phyloP scores from a whole-genome alignment of 2,113 vertebrate genomes.

The Eptesicus fuscus region DNA sequence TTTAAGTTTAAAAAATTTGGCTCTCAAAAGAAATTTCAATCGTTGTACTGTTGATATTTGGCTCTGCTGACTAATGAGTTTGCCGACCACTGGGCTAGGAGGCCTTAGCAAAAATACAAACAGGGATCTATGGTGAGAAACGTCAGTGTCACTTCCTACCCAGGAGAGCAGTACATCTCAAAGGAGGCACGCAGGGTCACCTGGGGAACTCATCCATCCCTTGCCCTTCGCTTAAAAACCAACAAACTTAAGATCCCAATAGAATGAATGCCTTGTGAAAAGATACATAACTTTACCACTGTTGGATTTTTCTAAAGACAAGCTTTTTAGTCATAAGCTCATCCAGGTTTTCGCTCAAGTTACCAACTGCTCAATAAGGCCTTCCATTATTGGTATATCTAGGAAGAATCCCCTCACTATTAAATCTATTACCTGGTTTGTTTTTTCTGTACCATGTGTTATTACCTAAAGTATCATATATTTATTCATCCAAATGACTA shows the following conservation, averaged over 20 bases:
- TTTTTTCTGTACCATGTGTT: not conserved
- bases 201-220: not conserved
- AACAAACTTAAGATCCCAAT: not conserved
- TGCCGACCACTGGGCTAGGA: too few relatives aligned
- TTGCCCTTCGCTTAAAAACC: not conserved
- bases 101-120: not conserved
- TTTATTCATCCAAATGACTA: not conserved
- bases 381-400: not conserved
- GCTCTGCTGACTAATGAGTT: too few relatives aligned
- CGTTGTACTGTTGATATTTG: too few relatives aligned
- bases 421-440: not conserved
- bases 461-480: not conserved
- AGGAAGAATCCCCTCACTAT: not conserved
- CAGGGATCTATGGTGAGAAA: not conserved
- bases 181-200: not conserved
- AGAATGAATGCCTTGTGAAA: not conserved
- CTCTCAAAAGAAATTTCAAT: too few relatives aligned
- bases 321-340: not conserved
- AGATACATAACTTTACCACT: not conserved
- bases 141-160: not conserved
- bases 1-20: too few relatives aligned
- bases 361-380: not conserved
- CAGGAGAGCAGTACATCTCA: not conserved
- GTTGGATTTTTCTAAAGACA: not conserved
- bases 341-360: not conserved